Percentiles rank a stretch among this genome's conserved stretches.
Conservation (phyloP, 2,797 vertebrate genomes). For the Cirrhinus molitorella region DNA sequence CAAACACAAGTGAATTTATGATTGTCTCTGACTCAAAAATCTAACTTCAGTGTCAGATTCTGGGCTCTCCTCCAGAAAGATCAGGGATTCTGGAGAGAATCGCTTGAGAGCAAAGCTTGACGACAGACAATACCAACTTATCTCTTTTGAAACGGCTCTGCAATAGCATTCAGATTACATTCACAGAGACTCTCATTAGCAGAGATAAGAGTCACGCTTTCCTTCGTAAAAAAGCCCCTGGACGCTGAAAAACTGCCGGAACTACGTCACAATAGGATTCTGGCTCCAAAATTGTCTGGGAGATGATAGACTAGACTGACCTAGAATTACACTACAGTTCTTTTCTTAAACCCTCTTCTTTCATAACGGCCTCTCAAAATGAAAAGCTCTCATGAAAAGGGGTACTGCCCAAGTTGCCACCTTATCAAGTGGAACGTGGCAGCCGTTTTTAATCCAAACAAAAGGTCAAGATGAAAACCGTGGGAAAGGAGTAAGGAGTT, state of each 20-base stretch:
- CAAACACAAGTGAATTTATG: slow-evolving; percentile 31
- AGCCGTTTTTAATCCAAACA: background rate
- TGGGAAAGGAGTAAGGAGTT: background rate
- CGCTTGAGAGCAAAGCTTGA: slow-evolving; percentile 9
- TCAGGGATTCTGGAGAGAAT: slow-evolving; percentile 24
- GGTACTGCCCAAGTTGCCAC: background rate
- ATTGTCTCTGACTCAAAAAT: background rate
- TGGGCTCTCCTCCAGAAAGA: slow-evolving; percentile 47
- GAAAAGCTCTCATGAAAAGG: slow-evolving; percentile 13
- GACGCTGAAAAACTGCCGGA: background rate
- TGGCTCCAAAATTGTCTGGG: background rate
- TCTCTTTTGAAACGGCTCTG: slow-evolving; percentile 44
- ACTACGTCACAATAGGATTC: background rate
- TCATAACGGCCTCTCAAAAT: slow-evolving; percentile 11
- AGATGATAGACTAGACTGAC: background rate
- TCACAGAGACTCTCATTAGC: slow-evolving; percentile 33
- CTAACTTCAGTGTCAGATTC: slow-evolving; percentile 40
- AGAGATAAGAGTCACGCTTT: background rate
- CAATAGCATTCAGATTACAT: slow-evolving; percentile 16
- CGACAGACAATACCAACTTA: slow-evolving; percentile 42
- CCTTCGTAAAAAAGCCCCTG: background rate
- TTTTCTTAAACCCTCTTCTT: slow-evolving; percentile 1
- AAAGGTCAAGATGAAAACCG: slow-evolving; percentile 12
- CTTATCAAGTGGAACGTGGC: background rate
- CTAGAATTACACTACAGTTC: background rate